Base-by-base conservation (phyloP, 2,797 vertebrate genomes). In the Pseudochirops corinnae region DNA sequence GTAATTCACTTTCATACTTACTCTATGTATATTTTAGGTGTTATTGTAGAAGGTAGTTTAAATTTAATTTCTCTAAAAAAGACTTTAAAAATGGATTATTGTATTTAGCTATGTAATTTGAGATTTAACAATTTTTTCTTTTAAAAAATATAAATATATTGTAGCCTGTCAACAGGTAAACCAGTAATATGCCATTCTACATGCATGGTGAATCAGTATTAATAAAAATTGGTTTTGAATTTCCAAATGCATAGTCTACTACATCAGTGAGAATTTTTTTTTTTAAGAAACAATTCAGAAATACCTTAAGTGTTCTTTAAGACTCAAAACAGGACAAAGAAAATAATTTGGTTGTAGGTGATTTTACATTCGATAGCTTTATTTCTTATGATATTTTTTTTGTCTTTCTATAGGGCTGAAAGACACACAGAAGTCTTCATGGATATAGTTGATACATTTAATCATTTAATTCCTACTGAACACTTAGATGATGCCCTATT, bases 391-490 rank as follows among this genome's bases (percentile, higher is more conserved):
- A 98, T 99, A 99, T 99, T 99, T 99, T 99, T 99, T 98, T 99
- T 99, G 98, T 99, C 98, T 99, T 99, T 99, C 98, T 99, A 98
- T 99, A 99, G 99, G 99, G 98, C 98, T 99, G 99, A 98, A 99
- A 99, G 99, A 99, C 99, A 99, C 99, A 99, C 98, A 99, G 99
- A 99, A 99, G 99, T 99, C 99, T 99, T 99, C 99, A 99, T 99
- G 99, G 99, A 99, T 99, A 99, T 99, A 99, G 99, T 99, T 99
- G 99, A 99, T 99, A 99, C 99, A 99, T 99, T 99, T 99, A 99
- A 99, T 98, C 99, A 99, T 99, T 99, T 99, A 99, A 99, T 99
- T 99, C 99, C 99, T 99, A 99, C 99, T 99, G 99, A 99, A 98
- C 99, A 99, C 99, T 99, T 99, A 99, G 99, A 99, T 98, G 99